Evolutionary conservation across 2,797 vertebrate genomes (phyloP), one percentile per base, ranked within the genome.

Genomic region (Scolopax bukidnonensis): DNA sequence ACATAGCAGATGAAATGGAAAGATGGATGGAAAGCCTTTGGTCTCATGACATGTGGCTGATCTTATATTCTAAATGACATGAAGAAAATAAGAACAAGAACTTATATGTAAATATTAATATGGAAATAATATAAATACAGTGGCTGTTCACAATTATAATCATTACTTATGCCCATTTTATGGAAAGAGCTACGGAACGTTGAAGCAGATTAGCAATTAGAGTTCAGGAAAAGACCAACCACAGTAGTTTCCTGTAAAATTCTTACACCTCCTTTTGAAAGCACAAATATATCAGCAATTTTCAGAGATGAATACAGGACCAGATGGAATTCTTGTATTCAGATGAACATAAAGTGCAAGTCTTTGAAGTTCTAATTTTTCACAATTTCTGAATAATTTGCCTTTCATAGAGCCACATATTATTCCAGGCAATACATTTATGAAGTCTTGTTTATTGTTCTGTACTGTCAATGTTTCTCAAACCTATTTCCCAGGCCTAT

Each of bases 261-360:
- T 92, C 73, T 86, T 80, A 80, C 53, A 92, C 50, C 38, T 87
- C 84, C 68, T 82, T 94, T 91, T 78, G 84, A 92, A 93, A 78
- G 79, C 9, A 92, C 40, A 91, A 91, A 82, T 70, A 70, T 50
- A 89, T 89, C 14, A 12, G 81, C 41, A 79, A 30, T 85, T 81
- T 91, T 78, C 81, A 96, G 47, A 85, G 69, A 50, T 1, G 76
- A 45, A 81, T 85, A 83, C 27, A 71, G 79, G 38, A 83, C 32
- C 54, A 95, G 89, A 92, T 90, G 69, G 75, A 92, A 91, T 82
- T 89, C 61, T 88, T 78, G 78, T 36, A 85, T 57, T 75, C 84
- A 91, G 33, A 87, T 36, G 36, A 95, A 87, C 43, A 81, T 43
- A 54, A 79, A 93, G 59, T 71, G 40, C 47, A 91, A 84, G 36